These are phyloP conservation scores for Pedetes capensis DNA, from an alignment of 2,113 vertebrate genomes.

Conservation along the genomic window DNA sequence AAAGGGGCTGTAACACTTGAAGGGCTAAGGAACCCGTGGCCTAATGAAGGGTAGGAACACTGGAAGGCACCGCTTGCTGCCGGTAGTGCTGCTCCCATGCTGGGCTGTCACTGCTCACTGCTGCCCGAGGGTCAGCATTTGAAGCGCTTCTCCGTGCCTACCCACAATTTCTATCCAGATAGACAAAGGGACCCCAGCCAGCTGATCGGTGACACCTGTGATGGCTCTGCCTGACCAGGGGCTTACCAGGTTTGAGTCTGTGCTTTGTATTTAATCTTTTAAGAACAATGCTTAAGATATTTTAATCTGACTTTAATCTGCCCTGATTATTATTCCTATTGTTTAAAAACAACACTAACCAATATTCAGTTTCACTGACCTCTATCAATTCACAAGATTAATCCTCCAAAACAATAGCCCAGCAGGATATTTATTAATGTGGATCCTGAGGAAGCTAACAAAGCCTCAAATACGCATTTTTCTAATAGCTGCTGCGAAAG, in stretches of 20 bases:
- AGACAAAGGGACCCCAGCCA: no score
- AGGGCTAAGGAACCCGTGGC: no score
- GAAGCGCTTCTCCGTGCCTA: no score
- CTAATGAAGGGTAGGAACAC: no score
- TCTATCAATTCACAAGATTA: constrained; percentile 44
- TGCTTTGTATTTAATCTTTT: constrained; percentile 56
- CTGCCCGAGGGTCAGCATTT: no score
- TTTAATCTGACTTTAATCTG: constrained; percentile 47
- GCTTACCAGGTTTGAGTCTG: background rate
- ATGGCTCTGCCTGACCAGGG: background rate
- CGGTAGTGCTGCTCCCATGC: no score
- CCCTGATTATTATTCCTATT: constrained; percentile 28
- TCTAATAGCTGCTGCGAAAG: background rate
- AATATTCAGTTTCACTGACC: constrained; percentile 24
- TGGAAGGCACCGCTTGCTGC: no score
- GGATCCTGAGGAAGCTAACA: constrained; percentile 14
- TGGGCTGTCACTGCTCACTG: no score
- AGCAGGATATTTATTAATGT: constrained; percentile 18
- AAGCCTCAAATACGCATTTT: constrained; percentile 9
- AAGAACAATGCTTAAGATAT: constrained; percentile 50
- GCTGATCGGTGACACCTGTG: background rate
- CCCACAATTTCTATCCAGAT: no score
- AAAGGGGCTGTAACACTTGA: no score
- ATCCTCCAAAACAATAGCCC: constrained; percentile 33
- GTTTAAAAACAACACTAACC: constrained; percentile 45